Base-by-base conservation (phyloP, 2,113 vertebrate species). In the Antigone vipio region DNA sequence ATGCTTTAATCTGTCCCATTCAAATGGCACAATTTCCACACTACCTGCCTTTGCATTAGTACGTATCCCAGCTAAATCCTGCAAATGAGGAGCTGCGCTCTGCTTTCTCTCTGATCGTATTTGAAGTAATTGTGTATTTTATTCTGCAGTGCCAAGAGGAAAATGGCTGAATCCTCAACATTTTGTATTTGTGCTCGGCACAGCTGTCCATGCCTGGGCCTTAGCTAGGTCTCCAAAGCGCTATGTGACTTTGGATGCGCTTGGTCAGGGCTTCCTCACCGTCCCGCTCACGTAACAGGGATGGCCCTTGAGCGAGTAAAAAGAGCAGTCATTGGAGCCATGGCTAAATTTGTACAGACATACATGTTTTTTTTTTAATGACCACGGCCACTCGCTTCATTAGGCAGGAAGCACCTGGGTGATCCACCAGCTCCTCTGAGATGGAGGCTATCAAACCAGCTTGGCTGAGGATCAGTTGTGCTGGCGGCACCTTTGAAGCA, bases 1-100 rank as follows among this genome's bases (percentile, higher is more conserved):
- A 95, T 92, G 67, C 89, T 92, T 93, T 93, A 93, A 97, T 95
- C 91, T 97, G 73, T 81, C 69, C 72, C 71, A 79, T 97, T 95
- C 89, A 94, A 91, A 92, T 7, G 12, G 82, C 83, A 92, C 73
- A 55, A 87, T 95, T 92, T 97, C 67, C 80, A 85, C 0, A 1
- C 83, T 92, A 72, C 91, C 89, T 95, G 53, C 58, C 49, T 95
- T 68, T 72, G 81, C 62, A 0, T 78, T 86, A 86, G 79, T 50
- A 47, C 15, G 5, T 44, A 74, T 56, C 84, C 40, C 47, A 92
- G 0, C 69, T 87, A 87, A 95, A 91, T 79, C 94, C 94, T 62
- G 62, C 84, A 92, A 91, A 89, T 64, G 88, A 89, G 68, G 82
- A 6, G 2, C 69, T 75, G 59, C 0, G 1, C 44, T 90, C 59